A percentile compares a stretch with the other conserved stretches of the same genome.
Evolutionary conservation across 2,113 vertebrate species (phyloP).

Genomic region (Corydoras sp.): DNA sequence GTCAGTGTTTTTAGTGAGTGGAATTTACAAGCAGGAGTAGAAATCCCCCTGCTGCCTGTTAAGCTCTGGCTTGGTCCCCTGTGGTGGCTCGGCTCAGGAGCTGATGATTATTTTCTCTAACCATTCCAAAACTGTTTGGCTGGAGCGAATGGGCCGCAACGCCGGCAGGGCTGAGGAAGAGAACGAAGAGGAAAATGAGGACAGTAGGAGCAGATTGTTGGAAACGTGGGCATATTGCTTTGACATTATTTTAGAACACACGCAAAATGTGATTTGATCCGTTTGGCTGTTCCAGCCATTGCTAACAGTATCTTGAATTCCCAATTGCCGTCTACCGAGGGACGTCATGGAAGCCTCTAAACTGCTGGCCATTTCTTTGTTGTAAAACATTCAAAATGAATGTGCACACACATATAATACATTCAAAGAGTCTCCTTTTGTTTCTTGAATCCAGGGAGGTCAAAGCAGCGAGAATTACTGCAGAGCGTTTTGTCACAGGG

Average conservation of each 20-base stretch:
- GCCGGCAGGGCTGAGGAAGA: constrained; percentile 8
- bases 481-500: constrained; percentile 17
- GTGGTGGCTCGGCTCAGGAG: constrained; percentile 25
- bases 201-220: not conserved
- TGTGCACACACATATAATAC: not conserved
- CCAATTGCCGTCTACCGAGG: constrained; percentile 10
- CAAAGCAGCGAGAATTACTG: constrained; percentile 7
- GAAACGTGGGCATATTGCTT: constrained; percentile 22
- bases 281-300: not conserved
- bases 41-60: constrained; percentile 25
- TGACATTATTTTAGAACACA: constrained; percentile 36
- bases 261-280: constrained; percentile 5
- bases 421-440: not conserved
- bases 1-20: constrained; percentile 26
- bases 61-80: constrained; percentile 25
- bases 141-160: not conserved
- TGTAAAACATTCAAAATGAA: constrained; percentile 2
- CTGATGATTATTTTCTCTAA: constrained; percentile 42
- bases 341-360: constrained; percentile 20
- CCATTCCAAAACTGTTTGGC: constrained; percentile 1
- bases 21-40: constrained; percentile 34
- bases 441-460: not conserved
- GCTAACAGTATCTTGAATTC: constrained; percentile 18
- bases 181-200: not conserved
- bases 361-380: not conserved